Evolutionary conservation across 2,113 vertebrate genomes (phyloP), one percentile per base, ranked within the genome.

Genomic region (Acanthisitta chloris): DNA sequence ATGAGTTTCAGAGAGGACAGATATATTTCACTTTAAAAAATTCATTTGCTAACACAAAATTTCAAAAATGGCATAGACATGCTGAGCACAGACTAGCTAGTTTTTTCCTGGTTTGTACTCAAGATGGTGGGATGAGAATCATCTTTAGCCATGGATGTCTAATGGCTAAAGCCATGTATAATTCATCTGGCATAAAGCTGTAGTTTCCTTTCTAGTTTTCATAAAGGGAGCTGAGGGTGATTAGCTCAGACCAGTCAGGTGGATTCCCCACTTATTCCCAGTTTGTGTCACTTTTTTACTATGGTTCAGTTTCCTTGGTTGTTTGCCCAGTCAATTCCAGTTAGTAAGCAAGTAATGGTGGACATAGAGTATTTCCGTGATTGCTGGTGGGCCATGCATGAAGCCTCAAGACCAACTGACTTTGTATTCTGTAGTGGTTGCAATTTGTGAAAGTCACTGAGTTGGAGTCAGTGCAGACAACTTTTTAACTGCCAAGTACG

Each of bases 1-100:
- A 4, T 65, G 43, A 71, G 59, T 12, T 91, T 49, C 43, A 48
- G 65, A 67, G 57, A 62, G 70, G 38, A 70, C 24, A 72, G 23
- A 34, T 51, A 25, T 2, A 28, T 80, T 80, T 69, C 57, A 65
- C 31, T 81, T 82, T 3, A 28, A 92, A 90, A 66, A 81, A 66
- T 36, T 77, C 64, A 66, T 12, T 90, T 87, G 20, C 78, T 82
- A 79, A 33, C 45, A 72, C 33, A 17, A 67, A 71, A 33, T 51
- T 55, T 14, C 2, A n/a, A 54, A 82, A 64, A 65, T 28, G 0
- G 6, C 15, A n/a, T 51, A 66, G 62, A 46, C 0, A 2, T 49
- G 33, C 46, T 51, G 25, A 90, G 55, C 38, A 43, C 36, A 69
- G 66, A n/a, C 33, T 58, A 54, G 33, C 18, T 59, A 16, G 13